These are phyloP conservation scores for Oxytorus armatus DNA, from an alignment of 2,888 invertebrate genomes.

Conservation along the genomic window DNA sequence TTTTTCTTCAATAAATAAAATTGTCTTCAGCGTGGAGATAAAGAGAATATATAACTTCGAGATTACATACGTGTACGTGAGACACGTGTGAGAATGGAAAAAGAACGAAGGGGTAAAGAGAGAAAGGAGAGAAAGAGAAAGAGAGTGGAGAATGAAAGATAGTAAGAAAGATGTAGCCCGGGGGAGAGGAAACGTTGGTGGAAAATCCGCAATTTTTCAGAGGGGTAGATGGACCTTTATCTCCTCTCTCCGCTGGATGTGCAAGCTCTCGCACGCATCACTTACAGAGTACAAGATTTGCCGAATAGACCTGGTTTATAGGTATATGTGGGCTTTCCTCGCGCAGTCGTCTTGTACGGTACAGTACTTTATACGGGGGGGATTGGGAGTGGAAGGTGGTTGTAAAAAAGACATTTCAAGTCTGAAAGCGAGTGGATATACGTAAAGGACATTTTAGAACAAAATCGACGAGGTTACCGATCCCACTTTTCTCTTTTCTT, in stretches of 20 bases:
- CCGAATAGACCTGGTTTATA: conserved; percentile 39
- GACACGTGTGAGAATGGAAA: background rate
- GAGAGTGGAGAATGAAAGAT: conserved; percentile 13
- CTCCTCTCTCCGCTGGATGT: conserved; percentile 44
- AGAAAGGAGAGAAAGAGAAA: conserved; percentile 6
- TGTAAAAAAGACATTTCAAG: conserved; percentile 53
- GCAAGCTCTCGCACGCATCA: conserved; percentile 60
- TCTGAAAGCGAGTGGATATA: conserved; percentile 14
- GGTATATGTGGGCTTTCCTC: conserved; percentile 8
- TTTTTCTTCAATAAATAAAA: no score
- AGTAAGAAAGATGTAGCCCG: conserved; percentile 31
- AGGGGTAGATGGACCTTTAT: conserved; percentile 46
- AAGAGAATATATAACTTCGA: conserved; percentile 6
- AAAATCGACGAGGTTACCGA: no score
- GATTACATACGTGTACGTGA: background rate
- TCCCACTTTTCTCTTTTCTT: no score
- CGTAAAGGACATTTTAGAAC: no score
- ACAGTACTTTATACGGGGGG: conserved; percentile 30
- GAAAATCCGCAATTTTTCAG: conserved; percentile 56
- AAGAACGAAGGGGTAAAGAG: background rate
- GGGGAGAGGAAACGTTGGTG: conserved; percentile 18
- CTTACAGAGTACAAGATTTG: conserved; percentile 64
- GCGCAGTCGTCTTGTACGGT: conserved; percentile 10
- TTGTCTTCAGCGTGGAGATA: background rate
- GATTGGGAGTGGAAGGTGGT: no score